Percentiles rank a stretch among this genome's conserved stretches.
Conservation (phyloP, 1,140 invertebrate genomes). For the Nasonia giraulti region DNA sequence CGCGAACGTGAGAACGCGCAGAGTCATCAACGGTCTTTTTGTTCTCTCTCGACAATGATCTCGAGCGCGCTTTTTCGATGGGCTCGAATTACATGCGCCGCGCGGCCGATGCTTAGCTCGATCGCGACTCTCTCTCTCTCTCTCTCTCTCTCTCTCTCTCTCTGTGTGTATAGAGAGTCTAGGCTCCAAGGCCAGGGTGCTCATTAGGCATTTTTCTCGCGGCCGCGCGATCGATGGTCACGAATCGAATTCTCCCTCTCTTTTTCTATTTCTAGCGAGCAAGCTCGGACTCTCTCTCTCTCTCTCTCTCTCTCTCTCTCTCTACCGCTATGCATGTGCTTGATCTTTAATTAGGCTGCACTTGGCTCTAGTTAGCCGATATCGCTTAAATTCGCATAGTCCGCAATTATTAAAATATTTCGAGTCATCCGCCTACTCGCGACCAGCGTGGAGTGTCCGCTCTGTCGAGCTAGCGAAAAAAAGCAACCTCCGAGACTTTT, state of each 20-base stretch:
- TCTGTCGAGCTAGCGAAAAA: not conserved
- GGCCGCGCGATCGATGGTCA: slow-evolving; percentile 42
- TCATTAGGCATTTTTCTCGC: slow-evolving; percentile 44
- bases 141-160: no score
- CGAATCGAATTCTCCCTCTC: slow-evolving; percentile 43
- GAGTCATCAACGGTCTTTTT: slow-evolving; percentile 1
- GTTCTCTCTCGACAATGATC: slow-evolving; percentile 29
- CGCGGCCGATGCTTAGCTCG: not conserved
- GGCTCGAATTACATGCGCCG: not conserved
- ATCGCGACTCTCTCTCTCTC: no score
- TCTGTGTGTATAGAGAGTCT: no score
- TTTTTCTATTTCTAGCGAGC: slow-evolving; percentile 38
- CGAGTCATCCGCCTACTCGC: no score
- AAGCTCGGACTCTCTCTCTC: slow-evolving; percentile 7
- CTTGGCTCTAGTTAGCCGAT: not conserved
- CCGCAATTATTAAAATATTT: no score
- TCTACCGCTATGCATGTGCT: slow-evolving; percentile 13
- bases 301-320: slow-evolving; percentile 30
- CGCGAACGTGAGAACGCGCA: slow-evolving; percentile 8
- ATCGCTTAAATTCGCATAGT: no score
- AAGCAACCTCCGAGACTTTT: not conserved
- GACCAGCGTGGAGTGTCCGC: no score
- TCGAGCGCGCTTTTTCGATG: slow-evolving; percentile 22
- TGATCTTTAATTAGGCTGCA: slow-evolving; percentile 45
- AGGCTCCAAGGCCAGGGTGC: slow-evolving; percentile 37